Percentiles rank a stretch among this genome's conserved stretches.
phyloP scores from a whole-genome alignment of 2,113 vertebrate genomes.

The Turdus rufiventris region DNA sequence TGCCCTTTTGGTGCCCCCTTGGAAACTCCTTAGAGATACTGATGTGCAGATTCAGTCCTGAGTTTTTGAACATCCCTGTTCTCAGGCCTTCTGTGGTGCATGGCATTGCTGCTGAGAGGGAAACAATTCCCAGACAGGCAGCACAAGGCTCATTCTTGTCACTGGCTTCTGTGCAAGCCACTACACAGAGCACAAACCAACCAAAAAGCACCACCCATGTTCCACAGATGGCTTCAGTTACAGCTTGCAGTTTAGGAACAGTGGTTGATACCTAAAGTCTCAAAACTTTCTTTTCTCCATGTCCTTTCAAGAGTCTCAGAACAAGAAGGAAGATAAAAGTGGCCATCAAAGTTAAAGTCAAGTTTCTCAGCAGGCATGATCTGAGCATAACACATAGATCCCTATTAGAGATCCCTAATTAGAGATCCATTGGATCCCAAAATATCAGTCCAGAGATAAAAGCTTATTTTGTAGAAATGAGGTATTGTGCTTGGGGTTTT shows the following conservation, averaged over 20 bases:
- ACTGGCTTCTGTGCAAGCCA: neutral
- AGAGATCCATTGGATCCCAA: neutral
- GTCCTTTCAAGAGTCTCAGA: neutral
- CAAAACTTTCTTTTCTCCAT: neutral
- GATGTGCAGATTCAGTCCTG: neutral
- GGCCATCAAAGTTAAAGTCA: neutral
- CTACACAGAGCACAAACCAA: neutral
- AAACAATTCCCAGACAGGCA: neutral
- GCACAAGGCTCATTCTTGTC: neutral
- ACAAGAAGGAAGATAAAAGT: neutral
- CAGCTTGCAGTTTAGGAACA: neutral
- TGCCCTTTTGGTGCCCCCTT: neutral
- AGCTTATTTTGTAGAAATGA: neutral
- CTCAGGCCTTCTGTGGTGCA: neutral
- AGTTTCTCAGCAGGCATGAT: neutral
- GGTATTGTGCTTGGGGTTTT: neutral
- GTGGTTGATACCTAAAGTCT: neutral
- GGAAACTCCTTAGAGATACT: neutral
- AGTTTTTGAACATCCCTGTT: neutral
- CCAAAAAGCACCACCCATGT: neutral
- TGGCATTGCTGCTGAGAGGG: neutral
- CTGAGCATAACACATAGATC: neutral
- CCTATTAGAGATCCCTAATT: neutral
- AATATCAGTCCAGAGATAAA: neutral
- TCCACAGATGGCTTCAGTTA: neutral